Evolutionary conservation across 2,888 invertebrate genomes (phyloP), one percentile per base, ranked within the genome.

Genomic region (Drosophila paranaensis): DNA sequence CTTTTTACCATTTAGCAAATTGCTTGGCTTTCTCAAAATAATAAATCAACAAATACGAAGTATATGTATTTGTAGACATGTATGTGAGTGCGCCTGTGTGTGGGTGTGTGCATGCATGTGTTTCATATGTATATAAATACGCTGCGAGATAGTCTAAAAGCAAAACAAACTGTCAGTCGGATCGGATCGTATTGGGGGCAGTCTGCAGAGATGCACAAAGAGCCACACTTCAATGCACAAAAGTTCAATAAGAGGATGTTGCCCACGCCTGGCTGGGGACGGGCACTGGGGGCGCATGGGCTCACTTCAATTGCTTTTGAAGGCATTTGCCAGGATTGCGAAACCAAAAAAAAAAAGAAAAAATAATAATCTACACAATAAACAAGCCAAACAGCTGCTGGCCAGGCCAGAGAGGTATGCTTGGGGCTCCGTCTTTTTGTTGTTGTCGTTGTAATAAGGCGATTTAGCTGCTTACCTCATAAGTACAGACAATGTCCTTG

Each of bases 381-480:
- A 88, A 84, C 85, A 84, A 80, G 76, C 64, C 62, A 71, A 74
- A 53, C 60, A 27, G 58, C 65, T 62, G 27, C 27, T 69, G 69
- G 48, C 60, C 51, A 56, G 62, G 39, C 57, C 55, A 51, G 5
- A 56, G 56, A 64, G 45, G 54, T 69, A 45, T 64, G 42, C 45
- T 67, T 65, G 50, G 54, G 42, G 45, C 45, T 56, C 2, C 4
- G 27, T 16, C 8, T n/a, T 37, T 30, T 39, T 56, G 14, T 27
- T 39, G 13, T 27, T n/a, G 3, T 65, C 53, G 51, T 71, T 79
- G 81, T 79, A 79, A 82, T 82, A 88, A 85, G 72, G 69, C 81
- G 78, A 76, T 89, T 87, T 76, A 73, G 80, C 75, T 85, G 81
- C 90, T 91, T 90, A 93, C 93, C 92, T 93, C 92, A 84, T 92